Evolutionary conservation across 2,113 vertebrate species (phyloP), one percentile per base, ranked within the genome.

Genomic region (Platichthys stellatus): DNA sequence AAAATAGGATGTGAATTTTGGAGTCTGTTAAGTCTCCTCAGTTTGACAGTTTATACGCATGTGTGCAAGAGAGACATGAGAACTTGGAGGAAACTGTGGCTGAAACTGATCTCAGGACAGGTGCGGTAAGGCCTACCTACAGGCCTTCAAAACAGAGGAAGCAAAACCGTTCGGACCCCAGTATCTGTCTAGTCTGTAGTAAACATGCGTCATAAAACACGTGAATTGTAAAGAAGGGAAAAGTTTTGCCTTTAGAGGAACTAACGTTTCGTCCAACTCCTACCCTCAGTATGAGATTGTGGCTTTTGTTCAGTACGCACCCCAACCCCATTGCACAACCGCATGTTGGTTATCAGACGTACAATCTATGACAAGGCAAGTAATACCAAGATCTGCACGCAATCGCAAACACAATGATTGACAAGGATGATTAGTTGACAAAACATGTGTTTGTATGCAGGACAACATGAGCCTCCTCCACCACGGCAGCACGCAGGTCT

Each of bases 401-500:
- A 13, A 43, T 43, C 12, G 12, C 14, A 12, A 63, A 14, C n/a
- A 21, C 31, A 21, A 14, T 38, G 12, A 23, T 23, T 23, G 60
- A 23, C 18, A 6, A 23, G 2, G 8, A 53, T 15, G 21, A 12
- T 14, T 5, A 9, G 2, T 3, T 43, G 40, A 43, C 40, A 43
- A 43, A 43, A 43, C 2, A 7, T 31, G 10, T 78, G n/a, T 67
- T 15, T 14, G 0, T 76, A 15, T 72, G 61, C 84, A 99, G 97
- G 97, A 60, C 98, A 98, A 76, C 97, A 98, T 1, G 97, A 99
- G 83, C 97, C 97, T 15, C 98, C 98, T 2, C 93, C 97, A 18
- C 97, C 98, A 20, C 95, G 98, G 74, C 98, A 99, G 87, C 98
- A 99, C 11, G 97, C 97, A 0, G 98, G 98, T 5, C 93, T 99